phyloP scores from a whole-genome alignment of 2,797 vertebrate species.

The Bryconaethiops microstoma region DNA sequence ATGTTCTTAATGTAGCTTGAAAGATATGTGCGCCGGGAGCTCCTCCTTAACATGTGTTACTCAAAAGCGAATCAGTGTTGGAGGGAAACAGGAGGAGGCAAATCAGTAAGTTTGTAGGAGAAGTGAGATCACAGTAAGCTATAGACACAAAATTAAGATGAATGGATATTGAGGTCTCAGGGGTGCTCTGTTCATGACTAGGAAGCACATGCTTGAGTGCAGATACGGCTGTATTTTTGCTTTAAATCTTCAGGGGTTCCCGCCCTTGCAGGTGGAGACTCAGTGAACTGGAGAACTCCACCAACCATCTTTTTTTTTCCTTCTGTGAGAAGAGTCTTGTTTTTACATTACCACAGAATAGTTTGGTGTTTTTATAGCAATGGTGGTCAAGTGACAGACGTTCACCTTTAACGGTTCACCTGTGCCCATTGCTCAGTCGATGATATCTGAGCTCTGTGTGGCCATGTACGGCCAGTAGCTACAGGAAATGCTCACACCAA shows the following conservation, averaged over 20 bases:
- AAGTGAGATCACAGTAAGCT: conserved; percentile 23
- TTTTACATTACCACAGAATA: conserved; percentile 31
- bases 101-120: conserved; percentile 28
- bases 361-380: conserved; percentile 28
- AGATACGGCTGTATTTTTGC: neutral
- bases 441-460: conserved; percentile 40
- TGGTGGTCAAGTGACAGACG: conserved; percentile 50
- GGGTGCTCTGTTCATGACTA: neutral
- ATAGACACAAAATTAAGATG: conserved; percentile 30
- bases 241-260: conserved; percentile 14
- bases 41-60: conserved; percentile 3
- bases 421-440: conserved; percentile 29
- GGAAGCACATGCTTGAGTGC: conserved; percentile 7
- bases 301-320: conserved; percentile 13
- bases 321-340: conserved; percentile 22
- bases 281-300: neutral
- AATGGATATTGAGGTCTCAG: conserved; percentile 26
- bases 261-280: conserved; percentile 8
- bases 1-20: conserved; percentile 19
- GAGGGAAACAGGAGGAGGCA: conserved; percentile 13
- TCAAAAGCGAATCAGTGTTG: neutral
- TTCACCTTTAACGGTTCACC: conserved; percentile 50
- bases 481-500: conserved; percentile 5
- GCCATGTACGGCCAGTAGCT: neutral
- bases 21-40: conserved; percentile 16